A percentile compares a stretch with the other conserved stretches of the same genome.
phyloP scores from a whole-genome alignment of 2,113 vertebrate species.

The Otus sunia region DNA sequence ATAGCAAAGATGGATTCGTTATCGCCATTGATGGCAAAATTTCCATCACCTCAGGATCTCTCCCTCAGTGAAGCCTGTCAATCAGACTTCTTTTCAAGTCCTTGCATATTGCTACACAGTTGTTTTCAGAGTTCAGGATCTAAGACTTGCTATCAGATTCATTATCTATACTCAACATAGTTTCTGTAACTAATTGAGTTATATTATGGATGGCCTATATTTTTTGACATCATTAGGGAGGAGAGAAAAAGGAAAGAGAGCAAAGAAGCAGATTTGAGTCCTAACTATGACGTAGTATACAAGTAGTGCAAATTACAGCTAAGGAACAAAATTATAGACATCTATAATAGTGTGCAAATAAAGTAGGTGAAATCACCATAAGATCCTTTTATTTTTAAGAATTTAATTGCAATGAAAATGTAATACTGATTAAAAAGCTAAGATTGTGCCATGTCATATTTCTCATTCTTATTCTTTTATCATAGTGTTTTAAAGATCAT shows the following conservation, averaged over 20 bases:
- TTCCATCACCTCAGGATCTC: background rate
- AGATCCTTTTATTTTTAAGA: background rate
- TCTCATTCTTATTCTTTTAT: background rate
- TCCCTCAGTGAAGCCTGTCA: background rate
- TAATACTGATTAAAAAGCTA: background rate
- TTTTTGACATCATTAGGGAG: background rate
- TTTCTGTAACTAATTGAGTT: background rate
- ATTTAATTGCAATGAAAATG: background rate
- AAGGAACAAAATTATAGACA: background rate
- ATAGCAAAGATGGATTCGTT: background rate
- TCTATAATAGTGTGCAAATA: background rate
- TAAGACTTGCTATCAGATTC: background rate
- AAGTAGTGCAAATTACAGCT: background rate
- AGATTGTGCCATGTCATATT: background rate
- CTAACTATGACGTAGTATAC: background rate
- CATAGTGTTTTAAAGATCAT: background rate
- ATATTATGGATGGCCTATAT: background rate
- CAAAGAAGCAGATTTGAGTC: background rate
- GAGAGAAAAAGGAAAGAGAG: background rate
- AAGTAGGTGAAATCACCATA: background rate
- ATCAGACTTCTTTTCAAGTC: background rate
- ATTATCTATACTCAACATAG: background rate
- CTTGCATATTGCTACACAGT: background rate
- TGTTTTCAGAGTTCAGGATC: background rate
- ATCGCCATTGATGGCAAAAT: background rate